These are phyloP conservation scores for Hydrotaea cyrtoneurina DNA, from an alignment of 2,888 invertebrate species.

Conservation along the genomic window DNA sequence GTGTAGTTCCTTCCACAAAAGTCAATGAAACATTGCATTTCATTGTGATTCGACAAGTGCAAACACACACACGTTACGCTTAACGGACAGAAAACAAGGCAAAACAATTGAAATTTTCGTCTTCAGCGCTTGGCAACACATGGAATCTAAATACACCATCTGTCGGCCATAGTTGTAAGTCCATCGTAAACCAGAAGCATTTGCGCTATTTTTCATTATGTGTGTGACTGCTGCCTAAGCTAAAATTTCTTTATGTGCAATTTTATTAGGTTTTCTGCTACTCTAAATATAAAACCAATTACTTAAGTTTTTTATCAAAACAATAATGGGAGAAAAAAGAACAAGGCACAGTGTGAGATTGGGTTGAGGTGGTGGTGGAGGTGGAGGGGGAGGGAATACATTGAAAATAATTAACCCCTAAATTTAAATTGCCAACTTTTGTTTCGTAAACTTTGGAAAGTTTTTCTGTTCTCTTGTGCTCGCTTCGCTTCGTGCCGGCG, in stretches of 20 bases:
- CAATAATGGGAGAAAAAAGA: constrained; percentile 29
- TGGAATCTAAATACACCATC: too few species aligned
- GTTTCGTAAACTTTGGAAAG: constrained; percentile 26
- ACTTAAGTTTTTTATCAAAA: constrained; percentile 41
- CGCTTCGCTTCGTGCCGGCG: constrained; percentile 1
- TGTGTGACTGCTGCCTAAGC: neutral
- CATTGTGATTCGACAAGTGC: too few species aligned
- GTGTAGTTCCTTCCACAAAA: too few species aligned
- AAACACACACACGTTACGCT: too few species aligned
- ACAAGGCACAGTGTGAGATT: neutral
- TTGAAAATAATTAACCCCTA: constrained; percentile 49
- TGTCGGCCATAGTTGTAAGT: too few species aligned
- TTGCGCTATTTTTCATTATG: neutral
- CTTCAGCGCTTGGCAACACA: too few species aligned
- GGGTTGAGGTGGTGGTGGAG: neutral
- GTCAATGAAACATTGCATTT: too few species aligned
- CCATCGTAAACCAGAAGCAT: too few species aligned
- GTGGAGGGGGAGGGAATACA: neutral
- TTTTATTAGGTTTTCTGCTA: constrained; percentile 15
- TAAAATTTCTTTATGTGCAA: neutral
- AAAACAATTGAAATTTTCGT: too few species aligned
- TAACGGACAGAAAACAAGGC: too few species aligned
- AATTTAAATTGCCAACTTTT: constrained; percentile 45
- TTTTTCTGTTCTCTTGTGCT: neutral
- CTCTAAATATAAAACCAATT: constrained; percentile 32